A percentile compares a stretch with the other conserved stretches of the same genome.
These are phyloP conservation scores for Troides helena DNA, from an alignment of 2,888 invertebrate genomes.

Conservation along the genomic window DNA sequence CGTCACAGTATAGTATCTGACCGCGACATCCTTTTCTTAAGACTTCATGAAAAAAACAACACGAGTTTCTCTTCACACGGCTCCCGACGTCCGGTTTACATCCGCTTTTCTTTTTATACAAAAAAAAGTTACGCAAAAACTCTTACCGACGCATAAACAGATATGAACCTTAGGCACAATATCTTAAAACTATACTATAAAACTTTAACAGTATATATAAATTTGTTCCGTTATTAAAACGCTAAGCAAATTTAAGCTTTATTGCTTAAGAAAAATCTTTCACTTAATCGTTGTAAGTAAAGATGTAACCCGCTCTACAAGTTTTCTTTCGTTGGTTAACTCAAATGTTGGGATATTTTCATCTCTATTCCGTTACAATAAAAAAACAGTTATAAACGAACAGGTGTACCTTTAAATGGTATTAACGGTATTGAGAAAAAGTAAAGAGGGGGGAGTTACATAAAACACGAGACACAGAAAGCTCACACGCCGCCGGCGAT, in stretches of 20 bases:
- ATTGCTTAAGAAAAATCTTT: conserved; percentile 24
- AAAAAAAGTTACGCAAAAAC: conserved; percentile 41
- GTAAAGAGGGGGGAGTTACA: conserved; percentile 61
- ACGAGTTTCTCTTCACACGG: conserved; percentile 69
- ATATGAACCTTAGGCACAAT: conserved; percentile 41
- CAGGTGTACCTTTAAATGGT: background rate
- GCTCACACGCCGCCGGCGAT: conserved; percentile 60
- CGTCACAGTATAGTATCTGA: conserved; percentile 55
- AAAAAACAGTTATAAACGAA: background rate
- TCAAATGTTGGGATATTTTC: background rate
- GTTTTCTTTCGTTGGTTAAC: background rate
- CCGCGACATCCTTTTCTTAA: conserved; percentile 65
- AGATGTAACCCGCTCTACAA: conserved; percentile 24
- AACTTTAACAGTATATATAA: conserved; percentile 5
- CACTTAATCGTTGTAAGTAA: conserved; percentile 17
- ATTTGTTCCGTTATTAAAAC: conserved; percentile 19
- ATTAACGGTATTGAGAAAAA: conserved; percentile 11
- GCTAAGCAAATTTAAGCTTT: conserved; percentile 38
- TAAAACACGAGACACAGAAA: conserved; percentile 66
- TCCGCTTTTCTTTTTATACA: conserved; percentile 65
- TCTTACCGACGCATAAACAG: conserved; percentile 34
- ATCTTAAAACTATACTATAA: background rate
- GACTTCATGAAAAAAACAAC: conserved; percentile 48
- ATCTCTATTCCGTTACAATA: conserved; percentile 4
- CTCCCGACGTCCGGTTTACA: conserved; percentile 72